Evolutionary conservation across 2,113 vertebrate genomes (phyloP).

Genomic region (Callipepla squamata): DNA sequence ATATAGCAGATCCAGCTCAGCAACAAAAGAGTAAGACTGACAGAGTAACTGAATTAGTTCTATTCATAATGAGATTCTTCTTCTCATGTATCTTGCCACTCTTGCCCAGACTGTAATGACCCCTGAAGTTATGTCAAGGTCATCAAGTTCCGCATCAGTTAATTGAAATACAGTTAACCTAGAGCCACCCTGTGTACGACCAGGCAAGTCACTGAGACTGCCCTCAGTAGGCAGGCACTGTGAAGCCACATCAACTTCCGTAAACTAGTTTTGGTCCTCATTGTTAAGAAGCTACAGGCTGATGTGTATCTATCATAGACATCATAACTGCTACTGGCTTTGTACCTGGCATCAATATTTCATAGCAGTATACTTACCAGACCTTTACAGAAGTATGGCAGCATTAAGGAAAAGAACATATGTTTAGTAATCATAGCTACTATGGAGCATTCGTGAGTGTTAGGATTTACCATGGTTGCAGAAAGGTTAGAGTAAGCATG

Average conservation of each 20-base stretch:
- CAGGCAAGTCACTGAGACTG: neutral
- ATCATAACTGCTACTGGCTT: neutral
- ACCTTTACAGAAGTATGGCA: slow-evolving; percentile 70
- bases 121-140: neutral
- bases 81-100: neutral
- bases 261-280: neutral
- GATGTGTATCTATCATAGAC: neutral
- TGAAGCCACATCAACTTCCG: neutral
- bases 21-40: neutral
- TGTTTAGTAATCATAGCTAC: slow-evolving; percentile 42
- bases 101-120: neutral
- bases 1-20: neutral
- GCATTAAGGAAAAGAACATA: slow-evolving; percentile 76
- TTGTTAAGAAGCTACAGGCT: neutral
- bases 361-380: slow-evolving; percentile 76
- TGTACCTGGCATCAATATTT: neutral
- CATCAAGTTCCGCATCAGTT: neutral
- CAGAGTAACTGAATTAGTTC: neutral
- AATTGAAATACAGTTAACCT: neutral
- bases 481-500: neutral
- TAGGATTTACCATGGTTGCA: neutral
- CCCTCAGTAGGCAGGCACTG: neutral
- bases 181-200: neutral
- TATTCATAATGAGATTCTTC: neutral
- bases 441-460: neutral